Evolutionary conservation across 1,140 invertebrate species (phyloP).

Genomic region (Aphis craccivora): DNA sequence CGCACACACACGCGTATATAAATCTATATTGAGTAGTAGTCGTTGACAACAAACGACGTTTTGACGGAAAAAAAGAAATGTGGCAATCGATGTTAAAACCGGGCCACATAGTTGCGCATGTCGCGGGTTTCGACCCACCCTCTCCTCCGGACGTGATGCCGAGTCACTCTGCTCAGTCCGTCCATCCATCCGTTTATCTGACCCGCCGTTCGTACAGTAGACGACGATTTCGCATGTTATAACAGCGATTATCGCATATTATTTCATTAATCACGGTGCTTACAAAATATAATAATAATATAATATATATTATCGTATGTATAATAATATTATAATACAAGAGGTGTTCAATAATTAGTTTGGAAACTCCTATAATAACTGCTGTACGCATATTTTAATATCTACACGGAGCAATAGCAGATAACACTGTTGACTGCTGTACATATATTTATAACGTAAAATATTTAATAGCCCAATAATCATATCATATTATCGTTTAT

Average conservation of each 20-base stretch:
- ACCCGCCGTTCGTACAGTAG: background rate
- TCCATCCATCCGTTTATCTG: background rate
- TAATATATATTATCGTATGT: background rate
- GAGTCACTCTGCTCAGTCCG: background rate
- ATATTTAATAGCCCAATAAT: too few relatives aligned
- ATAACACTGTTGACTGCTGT: too few relatives aligned
- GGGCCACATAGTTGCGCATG: constrained; percentile 55
- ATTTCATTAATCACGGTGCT: background rate
- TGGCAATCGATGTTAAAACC: constrained; percentile 54
- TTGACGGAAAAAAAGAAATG: constrained; percentile 51
- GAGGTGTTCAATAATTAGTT: too few relatives aligned
- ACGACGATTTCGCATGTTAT: background rate
- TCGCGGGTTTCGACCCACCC: constrained; percentile 11
- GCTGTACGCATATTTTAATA: too few relatives aligned
- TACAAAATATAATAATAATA: too few relatives aligned
- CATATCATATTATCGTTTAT: too few relatives aligned
- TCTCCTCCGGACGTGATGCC: background rate
- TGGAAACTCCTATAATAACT: too few relatives aligned
- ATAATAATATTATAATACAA: too few relatives aligned
- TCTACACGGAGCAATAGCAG: too few relatives aligned
- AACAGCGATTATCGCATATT: background rate
- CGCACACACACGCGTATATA: background rate
- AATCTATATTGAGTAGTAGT: background rate
- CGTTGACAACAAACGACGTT: background rate
- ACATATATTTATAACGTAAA: too few relatives aligned